Evolutionary conservation across 2,113 vertebrate genomes (phyloP).

Genomic region (Phyllostomus discolor): DNA sequence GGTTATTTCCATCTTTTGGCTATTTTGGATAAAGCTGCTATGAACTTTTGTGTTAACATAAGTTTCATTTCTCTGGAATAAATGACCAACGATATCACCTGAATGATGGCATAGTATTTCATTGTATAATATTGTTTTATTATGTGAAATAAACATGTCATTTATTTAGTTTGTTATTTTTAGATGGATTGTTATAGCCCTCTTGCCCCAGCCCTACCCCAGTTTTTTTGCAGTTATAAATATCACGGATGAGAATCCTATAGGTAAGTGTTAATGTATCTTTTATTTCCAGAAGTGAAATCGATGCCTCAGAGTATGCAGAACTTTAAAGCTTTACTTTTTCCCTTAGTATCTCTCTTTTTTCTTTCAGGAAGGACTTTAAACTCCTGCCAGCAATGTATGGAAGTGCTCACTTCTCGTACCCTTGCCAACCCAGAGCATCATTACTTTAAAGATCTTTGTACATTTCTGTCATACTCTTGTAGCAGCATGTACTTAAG

Average conservation of each 20-base stretch:
- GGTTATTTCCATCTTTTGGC: neutral
- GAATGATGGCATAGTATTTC: slow-evolving; percentile 16
- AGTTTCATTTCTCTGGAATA: slow-evolving; percentile 19
- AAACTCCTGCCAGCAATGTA: neutral
- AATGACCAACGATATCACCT: slow-evolving; percentile 12
- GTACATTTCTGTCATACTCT: neutral
- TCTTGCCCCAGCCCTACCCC: neutral
- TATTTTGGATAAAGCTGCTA: neutral
- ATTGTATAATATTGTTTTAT: neutral
- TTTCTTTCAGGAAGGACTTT: neutral
- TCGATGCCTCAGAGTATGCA: neutral
- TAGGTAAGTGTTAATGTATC: neutral
- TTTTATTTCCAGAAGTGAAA: neutral
- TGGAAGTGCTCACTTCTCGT: neutral
- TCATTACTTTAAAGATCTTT: neutral
- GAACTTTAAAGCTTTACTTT: neutral
- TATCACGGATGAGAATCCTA: neutral
- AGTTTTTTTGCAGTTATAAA: neutral
- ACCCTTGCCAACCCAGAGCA: neutral
- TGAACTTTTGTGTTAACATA: neutral
- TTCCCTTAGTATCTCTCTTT: neutral
- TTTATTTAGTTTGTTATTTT: neutral
- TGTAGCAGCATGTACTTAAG: neutral
- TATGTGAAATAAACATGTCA: neutral
- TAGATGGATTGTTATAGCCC: neutral